phyloP scores from a whole-genome alignment of 37 sponge, comb jelly and placozoan species.

The Eunapius fragilis region DNA sequence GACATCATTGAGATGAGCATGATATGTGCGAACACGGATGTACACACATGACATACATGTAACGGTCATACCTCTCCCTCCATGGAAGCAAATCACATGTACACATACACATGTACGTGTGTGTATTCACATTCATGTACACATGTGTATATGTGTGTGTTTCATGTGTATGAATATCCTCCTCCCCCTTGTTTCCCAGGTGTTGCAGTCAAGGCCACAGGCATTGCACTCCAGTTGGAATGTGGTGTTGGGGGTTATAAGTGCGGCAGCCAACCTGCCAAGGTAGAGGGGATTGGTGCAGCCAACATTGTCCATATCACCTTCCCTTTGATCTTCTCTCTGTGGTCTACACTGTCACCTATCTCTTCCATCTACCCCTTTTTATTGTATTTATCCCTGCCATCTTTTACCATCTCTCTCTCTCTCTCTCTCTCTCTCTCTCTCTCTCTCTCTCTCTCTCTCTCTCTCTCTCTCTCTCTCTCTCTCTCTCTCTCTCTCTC shows the following conservation, averaged over 20 bases:
- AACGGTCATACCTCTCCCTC: too few relatives aligned
- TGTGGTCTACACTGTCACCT: too few relatives aligned
- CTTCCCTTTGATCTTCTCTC: too few relatives aligned
- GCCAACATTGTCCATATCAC: background rate
- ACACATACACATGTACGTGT: too few relatives aligned
- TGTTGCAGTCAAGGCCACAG: conserved; percentile 63
- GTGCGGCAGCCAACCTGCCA: conserved; percentile 31
- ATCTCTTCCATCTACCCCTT: background rate
- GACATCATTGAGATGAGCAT: too few relatives aligned
- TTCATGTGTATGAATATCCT: too few relatives aligned
- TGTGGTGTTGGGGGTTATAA: conserved; percentile 50
- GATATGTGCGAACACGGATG: too few relatives aligned
- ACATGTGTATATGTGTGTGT: too few relatives aligned
- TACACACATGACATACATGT: too few relatives aligned
- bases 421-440: background rate
- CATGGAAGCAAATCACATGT: too few relatives aligned
- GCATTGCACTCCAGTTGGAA: conserved; percentile 47
- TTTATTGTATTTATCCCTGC: background rate
- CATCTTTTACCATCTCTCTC: background rate
- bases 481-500: conserved; percentile 43
- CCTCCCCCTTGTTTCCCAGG: conserved; percentile 36
- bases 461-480: conserved; percentile 44
- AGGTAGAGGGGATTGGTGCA: conserved; percentile 29
- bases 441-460: background rate
- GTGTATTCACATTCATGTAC: too few relatives aligned